Evolutionary conservation across 2,113 vertebrate genomes (phyloP).

Genomic region (Puntigrus tetrazona): DNA sequence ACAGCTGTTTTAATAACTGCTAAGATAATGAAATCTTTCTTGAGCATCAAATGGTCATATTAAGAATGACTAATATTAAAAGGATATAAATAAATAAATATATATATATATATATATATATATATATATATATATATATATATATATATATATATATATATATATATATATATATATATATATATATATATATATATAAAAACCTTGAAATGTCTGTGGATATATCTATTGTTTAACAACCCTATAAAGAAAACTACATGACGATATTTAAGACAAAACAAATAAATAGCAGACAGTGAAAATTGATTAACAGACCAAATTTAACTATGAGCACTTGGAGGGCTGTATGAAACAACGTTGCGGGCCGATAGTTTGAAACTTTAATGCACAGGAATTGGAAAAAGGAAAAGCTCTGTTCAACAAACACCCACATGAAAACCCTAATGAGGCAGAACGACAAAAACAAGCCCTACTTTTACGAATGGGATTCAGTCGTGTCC

Average conservation of each 20-base stretch:
- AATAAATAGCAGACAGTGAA: background rate
- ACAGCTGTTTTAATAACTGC: too few relatives aligned
- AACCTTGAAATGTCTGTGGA: background rate
- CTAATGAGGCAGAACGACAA: background rate
- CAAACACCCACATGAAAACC: conserved; percentile 17
- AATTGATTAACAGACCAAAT: background rate
- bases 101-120: too few relatives aligned
- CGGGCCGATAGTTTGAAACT: background rate
- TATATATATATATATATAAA: too few relatives aligned
- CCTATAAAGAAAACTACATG: background rate
- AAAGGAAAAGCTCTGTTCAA: background rate
- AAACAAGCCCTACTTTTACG: background rate
- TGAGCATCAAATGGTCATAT: too few relatives aligned
- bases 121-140: too few relatives aligned
- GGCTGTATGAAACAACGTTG: background rate
- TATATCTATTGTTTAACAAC: background rate
- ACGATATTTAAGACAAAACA: background rate
- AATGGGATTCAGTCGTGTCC: background rate
- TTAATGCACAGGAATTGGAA: background rate
- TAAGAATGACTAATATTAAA: too few relatives aligned
- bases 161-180: too few relatives aligned
- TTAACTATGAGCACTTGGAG: background rate
- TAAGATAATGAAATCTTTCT: too few relatives aligned
- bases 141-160: too few relatives aligned
- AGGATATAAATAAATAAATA: too few relatives aligned